Evolutionary conservation across 1,140 invertebrate species (phyloP).

Genomic region (Sycophila sp.): DNA sequence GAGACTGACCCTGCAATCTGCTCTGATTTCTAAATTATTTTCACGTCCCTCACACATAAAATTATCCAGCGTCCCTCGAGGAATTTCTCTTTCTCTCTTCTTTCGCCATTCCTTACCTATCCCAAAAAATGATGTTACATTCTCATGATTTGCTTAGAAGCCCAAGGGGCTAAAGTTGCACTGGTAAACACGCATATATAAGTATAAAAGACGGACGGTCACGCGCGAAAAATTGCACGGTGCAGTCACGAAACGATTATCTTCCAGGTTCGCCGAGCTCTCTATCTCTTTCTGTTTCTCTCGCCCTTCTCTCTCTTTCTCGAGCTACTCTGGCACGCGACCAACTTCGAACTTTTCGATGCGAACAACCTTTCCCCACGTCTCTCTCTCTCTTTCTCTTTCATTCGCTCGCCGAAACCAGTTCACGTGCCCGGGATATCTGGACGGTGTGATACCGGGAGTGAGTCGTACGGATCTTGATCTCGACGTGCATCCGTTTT

Average conservation of each 20-base stretch:
- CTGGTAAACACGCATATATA: not conserved
- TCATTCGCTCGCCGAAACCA: conserved; percentile 7
- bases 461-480: not conserved
- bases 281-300: too few relatives aligned
- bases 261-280: not conserved
- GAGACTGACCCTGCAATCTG: not conserved
- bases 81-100: not conserved
- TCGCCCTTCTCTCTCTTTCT: not conserved
- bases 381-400: not conserved
- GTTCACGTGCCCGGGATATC: conserved; percentile 10
- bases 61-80: not conserved
- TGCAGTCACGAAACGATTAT: conserved; percentile 29
- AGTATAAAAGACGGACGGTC: not conserved
- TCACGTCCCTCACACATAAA: not conserved
- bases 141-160: conserved; percentile 4
- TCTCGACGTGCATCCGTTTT: too few relatives aligned
- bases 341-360: conserved; percentile 31
- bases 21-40: not conserved
- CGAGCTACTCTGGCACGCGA: not conserved
- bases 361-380: conserved; percentile 30
- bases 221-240: conserved; percentile 31
- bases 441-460: not conserved
- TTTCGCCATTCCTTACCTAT: conserved; percentile 3
- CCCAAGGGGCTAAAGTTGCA: conserved; percentile 1
- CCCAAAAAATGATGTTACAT: conserved; percentile 4